Conservation (phyloP, 2,113 vertebrate species). For the Thalassoma bifasciatum region DNA sequence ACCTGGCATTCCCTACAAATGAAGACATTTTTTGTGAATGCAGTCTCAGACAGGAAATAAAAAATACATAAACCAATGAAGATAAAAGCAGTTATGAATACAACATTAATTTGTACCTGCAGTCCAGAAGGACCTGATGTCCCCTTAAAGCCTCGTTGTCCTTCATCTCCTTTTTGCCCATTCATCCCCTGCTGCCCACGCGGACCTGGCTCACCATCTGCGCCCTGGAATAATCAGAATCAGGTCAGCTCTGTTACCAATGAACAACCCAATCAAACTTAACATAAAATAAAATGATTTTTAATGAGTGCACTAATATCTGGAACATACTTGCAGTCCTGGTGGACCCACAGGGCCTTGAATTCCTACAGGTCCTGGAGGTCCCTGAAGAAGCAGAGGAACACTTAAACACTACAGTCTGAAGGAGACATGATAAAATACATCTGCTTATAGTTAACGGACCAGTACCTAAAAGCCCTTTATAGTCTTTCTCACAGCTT, state of each 20-base stretch:
- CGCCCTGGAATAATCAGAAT: conserved; percentile 81
- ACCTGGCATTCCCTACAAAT: conserved; percentile 91
- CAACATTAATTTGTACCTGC: conserved; percentile 81
- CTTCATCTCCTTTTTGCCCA: conserved; percentile 93
- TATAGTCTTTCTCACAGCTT: too few relatives aligned
- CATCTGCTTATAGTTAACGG: conserved; percentile 1
- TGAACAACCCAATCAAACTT: neutral
- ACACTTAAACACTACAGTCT: conserved; percentile 15
- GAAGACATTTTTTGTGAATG: conserved; percentile 33
- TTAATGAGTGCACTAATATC: neutral
- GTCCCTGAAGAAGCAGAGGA: conserved; percentile 82
- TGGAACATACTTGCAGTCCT: conserved; percentile 83
- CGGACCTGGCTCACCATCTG: conserved; percentile 89
- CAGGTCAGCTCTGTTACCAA: conserved; percentile 3
- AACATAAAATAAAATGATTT: neutral
- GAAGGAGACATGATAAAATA: conserved; percentile 4
- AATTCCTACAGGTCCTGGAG: conserved; percentile 86
- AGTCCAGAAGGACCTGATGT: conserved; percentile 86
- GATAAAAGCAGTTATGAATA: neutral
- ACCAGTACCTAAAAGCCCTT: too few relatives aligned
- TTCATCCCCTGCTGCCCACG: conserved; percentile 92
- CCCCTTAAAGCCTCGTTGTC: conserved; percentile 86
- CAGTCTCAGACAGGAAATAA: neutral
- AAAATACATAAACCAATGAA: neutral
- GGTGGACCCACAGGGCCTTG: conserved; percentile 89